A percentile compares a stretch with the other conserved stretches of the same genome.
phyloP scores from a whole-genome alignment of 2,797 vertebrate genomes.

The Rhinatrema bivittatum region DNA sequence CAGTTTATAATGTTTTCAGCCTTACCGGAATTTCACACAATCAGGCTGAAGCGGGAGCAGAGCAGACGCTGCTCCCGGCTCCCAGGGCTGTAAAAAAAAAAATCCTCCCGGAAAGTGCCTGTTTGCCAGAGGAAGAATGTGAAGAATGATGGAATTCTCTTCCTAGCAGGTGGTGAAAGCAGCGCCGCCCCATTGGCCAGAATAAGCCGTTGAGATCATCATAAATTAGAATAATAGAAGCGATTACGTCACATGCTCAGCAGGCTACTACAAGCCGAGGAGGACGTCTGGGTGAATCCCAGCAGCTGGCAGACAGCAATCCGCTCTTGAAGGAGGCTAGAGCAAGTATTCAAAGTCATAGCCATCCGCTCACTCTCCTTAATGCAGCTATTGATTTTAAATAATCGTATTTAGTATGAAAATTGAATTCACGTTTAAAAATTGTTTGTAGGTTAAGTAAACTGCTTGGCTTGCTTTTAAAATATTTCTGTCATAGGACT shows the following conservation, averaged over 20 bases:
- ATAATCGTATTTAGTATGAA: too few species aligned
- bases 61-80: not conserved
- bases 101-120: not conserved
- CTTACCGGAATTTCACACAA: too few species aligned
- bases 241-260: constrained; percentile 56
- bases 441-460: too few species aligned
- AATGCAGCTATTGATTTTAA: too few species aligned
- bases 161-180: constrained; percentile 84
- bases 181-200: constrained; percentile 60
- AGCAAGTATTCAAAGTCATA: too few species aligned
- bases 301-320: not conserved
- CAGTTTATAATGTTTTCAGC: too few species aligned
- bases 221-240: constrained; percentile 50
- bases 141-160: constrained; percentile 86
- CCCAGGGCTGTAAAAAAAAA: not conserved
- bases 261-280: constrained; percentile 18
- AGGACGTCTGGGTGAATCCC: not conserved
- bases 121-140: constrained; percentile 62
- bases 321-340: not conserved
- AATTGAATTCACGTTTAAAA: too few species aligned
- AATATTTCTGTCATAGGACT: too few species aligned
- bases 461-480: too few species aligned
- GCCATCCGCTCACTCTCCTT: too few species aligned
- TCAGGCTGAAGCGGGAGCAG: not conserved
- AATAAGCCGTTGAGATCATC: constrained; percentile 57